A percentile compares a stretch with the other conserved stretches of the same genome.
These are phyloP conservation scores for Mechanitis mazaeus DNA, from an alignment of 2,888 invertebrate species.

Conservation along the genomic window DNA sequence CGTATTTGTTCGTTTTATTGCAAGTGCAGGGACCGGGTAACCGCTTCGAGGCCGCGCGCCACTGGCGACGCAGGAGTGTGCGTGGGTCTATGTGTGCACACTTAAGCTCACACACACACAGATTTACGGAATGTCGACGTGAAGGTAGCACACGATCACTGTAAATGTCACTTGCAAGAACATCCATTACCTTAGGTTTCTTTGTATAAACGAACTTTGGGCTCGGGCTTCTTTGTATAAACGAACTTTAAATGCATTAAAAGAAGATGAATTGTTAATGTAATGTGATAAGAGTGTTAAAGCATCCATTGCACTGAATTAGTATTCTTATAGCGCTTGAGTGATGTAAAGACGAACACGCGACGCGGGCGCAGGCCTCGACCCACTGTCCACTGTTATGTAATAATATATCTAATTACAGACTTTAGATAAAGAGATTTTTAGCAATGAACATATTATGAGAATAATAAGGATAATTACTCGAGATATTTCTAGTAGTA, in stretches of 20 bases:
- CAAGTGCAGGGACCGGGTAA: constrained; percentile 15
- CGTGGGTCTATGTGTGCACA: not conserved
- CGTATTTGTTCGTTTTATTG: constrained; percentile 11
- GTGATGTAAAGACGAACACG: constrained; percentile 1
- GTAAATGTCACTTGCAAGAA: constrained; percentile 15
- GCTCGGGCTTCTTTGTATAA: not conserved
- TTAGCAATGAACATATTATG: too few relatives aligned
- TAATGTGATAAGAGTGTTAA: not conserved
- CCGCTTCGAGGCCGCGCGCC: constrained; percentile 11
- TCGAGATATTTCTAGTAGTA: too few relatives aligned
- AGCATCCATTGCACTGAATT: not conserved
- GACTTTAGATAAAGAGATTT: too few relatives aligned
- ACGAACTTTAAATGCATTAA: too few relatives aligned
- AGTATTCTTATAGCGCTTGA: constrained; percentile 10
- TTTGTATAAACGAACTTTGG: too few relatives aligned
- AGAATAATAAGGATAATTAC: too few relatives aligned
- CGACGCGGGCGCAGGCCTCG: not conserved
- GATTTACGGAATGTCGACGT: constrained; percentile 14
- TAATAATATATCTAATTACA: too few relatives aligned
- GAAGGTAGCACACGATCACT: constrained; percentile 4
- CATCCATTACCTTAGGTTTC: not conserved
- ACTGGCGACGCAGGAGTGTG: not conserved
- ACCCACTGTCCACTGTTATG: not conserved
- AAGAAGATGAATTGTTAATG: constrained; percentile 2
- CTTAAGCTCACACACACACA: too few relatives aligned